These are phyloP conservation scores for Lasioglossum figueresi DNA, from an alignment of 2,888 invertebrate genomes.

Conservation along the genomic window DNA sequence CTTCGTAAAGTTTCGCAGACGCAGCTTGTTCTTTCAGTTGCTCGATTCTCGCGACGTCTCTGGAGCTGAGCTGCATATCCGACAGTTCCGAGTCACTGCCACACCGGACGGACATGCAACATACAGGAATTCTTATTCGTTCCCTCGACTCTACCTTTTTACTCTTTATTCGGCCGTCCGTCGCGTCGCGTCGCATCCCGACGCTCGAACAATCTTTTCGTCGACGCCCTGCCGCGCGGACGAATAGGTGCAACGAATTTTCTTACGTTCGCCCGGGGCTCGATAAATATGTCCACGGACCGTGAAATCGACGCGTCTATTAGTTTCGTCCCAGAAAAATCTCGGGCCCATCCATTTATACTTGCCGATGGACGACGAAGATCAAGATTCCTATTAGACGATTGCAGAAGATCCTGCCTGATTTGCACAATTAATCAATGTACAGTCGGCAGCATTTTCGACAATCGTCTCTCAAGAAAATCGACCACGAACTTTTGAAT, in stretches of 20 bases:
- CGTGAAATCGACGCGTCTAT: not conserved
- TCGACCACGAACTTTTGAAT: no score
- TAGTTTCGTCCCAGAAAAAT: not conserved
- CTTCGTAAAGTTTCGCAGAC: conserved; percentile 61
- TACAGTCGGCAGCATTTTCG: no score
- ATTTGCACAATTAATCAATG: no score
- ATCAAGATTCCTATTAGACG: no score
- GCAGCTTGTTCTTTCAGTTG: conserved; percentile 51
- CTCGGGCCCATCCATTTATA: not conserved
- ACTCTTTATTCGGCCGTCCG: not conserved
- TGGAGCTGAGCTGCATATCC: conserved; percentile 21
- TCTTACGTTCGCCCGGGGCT: not conserved
- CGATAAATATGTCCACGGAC: not conserved
- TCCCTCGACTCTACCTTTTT: not conserved
- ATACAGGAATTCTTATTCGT: not conserved
- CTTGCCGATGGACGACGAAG: no score
- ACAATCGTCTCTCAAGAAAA: no score
- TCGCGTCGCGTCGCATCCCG: not conserved
- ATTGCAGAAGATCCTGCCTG: no score
- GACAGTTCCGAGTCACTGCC: conserved; percentile 45
- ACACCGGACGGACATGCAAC: not conserved
- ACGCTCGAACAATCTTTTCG: not conserved
- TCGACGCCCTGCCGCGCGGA: not conserved
- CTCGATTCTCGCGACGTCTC: conserved; percentile 44
- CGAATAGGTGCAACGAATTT: not conserved